Evolutionary conservation across 1,140 invertebrate genomes (phyloP).

Genomic region (Plectrocnemia conspersa): DNA sequence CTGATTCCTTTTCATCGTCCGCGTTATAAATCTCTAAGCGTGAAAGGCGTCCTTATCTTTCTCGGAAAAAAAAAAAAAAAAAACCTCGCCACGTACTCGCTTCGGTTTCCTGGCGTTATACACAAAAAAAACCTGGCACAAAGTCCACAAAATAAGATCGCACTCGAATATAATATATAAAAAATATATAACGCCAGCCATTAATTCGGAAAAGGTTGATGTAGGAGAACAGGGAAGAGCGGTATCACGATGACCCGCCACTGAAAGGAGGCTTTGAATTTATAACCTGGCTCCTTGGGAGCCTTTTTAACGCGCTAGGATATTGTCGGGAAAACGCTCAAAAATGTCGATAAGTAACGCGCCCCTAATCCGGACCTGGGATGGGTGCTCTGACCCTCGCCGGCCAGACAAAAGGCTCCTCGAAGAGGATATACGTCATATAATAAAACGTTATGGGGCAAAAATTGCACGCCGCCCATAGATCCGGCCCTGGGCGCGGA

Average conservation of each 20-base stretch:
- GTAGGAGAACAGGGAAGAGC: slow-evolving; percentile 2
- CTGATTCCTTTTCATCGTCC: too few relatives aligned
- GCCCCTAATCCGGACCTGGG: slow-evolving; percentile 11
- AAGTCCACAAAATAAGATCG: background rate
- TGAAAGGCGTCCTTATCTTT: too few relatives aligned
- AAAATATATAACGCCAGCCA: slow-evolving; percentile 12
- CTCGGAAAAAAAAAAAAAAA: too few relatives aligned
- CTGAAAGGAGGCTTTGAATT: slow-evolving; percentile 19
- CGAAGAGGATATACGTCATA: too few relatives aligned
- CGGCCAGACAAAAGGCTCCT: too few relatives aligned
- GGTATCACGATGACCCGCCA: slow-evolving; percentile 16
- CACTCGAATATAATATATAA: slow-evolving; percentile 6
- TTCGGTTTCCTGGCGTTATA: background rate
- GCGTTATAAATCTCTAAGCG: too few relatives aligned
- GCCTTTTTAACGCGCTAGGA: slow-evolving; percentile 11
- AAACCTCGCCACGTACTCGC: too few relatives aligned
- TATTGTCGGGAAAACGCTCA: slow-evolving; percentile 15
- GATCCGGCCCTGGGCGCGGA: too few relatives aligned
- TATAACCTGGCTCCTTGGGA: slow-evolving; percentile 15
- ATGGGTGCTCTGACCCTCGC: slow-evolving; percentile 10
- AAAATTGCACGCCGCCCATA: too few relatives aligned
- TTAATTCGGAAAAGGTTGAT: slow-evolving; percentile 18
- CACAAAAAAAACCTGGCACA: background rate
- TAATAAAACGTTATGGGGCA: too few relatives aligned
- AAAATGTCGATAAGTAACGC: slow-evolving; percentile 20